Base-by-base conservation (phyloP, 2,888 invertebrate genomes). In the Protonemura montana region DNA sequence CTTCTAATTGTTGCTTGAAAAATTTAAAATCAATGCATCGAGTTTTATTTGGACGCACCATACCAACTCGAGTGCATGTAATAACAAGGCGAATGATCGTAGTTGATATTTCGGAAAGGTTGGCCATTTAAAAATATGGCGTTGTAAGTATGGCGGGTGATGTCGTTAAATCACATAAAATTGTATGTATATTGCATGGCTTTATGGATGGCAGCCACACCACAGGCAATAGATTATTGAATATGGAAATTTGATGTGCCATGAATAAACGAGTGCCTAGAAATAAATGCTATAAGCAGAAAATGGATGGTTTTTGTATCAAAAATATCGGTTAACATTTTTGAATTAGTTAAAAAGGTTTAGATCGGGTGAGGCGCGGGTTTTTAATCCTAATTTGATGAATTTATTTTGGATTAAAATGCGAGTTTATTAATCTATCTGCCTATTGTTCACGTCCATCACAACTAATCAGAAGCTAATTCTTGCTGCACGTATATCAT, bases 201-300 rank as follows among this genome's bases (percentile, higher is more conserved):
- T 21, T 59, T 13, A 21, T 41, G 6, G 41, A 41, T 7, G 5
- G 5, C 13, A 7, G 41, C 41, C 13, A 5, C 41, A 59, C 59
- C 59, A 13, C 59, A 21, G 21, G 59, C 16, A 21, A 59, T 59
- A 59, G 59, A 10, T 59, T 59, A 59, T 21, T 59, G 13, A 59
- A 81, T 81, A 81, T 81, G 81, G 81, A 81, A 81, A 81, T 81
- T 29, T 29, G 29, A 81, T 81, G 28, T 27, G 30, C 81, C 25
- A 81, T 81, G 59, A 59, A 59, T 59, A 59, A 59, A 35, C 35
- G 3, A 35, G n/a, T n/a, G n/a, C n/a, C n/a, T 35, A 35, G 3
- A 10, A 35, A 35, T 35, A 35, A 59, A 59, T 59, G 21, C 13
- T 10, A 16, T 1, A 59, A 2, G 16, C 59, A 13, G 35, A 59